Evolutionary conservation across 2,797 vertebrate genomes (phyloP), one percentile per base, ranked within the genome.

Genomic region (Periophthalmus magnuspinnatus): DNA sequence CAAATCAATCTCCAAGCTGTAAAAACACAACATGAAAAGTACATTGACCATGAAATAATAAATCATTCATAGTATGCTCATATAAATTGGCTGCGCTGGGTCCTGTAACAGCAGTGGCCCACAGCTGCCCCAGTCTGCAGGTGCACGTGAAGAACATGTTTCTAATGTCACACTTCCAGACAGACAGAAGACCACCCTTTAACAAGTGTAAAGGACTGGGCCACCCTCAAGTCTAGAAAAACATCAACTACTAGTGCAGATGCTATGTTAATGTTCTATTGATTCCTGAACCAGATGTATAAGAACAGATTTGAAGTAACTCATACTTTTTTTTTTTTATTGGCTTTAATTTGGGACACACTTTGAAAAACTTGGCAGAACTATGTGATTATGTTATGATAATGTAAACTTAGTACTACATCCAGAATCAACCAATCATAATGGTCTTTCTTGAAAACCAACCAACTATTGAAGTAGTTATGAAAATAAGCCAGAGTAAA

Each of bases 81-180:
- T 7, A 48, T 17, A 54, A 48, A 76, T 69, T 61, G 55, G 28
- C 19, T 59, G 4, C 13, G 64, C 32, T 24, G 0, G 21, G 36
- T 11, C 0, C 62, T 61, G 59, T 55, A 4, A 67, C 38, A 55
- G 45, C 72, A 33, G 17, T 22, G 47, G 21, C 66, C 56, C 52
- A 65, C 76, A 65, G 67, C 70, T 33, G 48, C 56, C 45, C 0
- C 5, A 6, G 54, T 32, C 28, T 33, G 45, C 55, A 68, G 11
- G 56, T 69, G 60, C 9, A 71, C n/a, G 2, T 3, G 19, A 50
- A 8, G 6, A 32, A 75, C 61, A 71, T 61, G 70, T 71, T 86
- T 78, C 68, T 34, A 0, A 60, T 70, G 70, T 86, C 70, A 76
- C 82, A 85, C 76, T 75, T 82, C 52, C 72, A 81, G 81, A 79